A percentile compares a stretch with the other conserved stretches of the same genome.
phyloP scores from a whole-genome alignment of 2,888 invertebrate genomes.

The Eustalomyia histrio region DNA sequence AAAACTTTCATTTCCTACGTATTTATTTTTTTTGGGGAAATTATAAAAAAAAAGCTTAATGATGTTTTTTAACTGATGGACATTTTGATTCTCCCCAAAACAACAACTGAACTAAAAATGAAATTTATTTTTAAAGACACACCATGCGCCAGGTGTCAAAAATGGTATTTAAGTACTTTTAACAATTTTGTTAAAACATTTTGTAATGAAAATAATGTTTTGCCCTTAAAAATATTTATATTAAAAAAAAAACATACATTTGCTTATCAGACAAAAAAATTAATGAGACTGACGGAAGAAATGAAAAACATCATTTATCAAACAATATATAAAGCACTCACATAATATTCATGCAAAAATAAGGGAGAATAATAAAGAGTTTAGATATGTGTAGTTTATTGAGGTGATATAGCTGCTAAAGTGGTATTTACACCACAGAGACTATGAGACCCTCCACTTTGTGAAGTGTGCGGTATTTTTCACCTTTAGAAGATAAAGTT shows the following conservation, averaged over 20 bases:
- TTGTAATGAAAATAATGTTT: slow-evolving; percentile 12
- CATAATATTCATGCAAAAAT: neutral
- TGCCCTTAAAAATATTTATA: neutral
- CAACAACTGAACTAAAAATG: slow-evolving; percentile 12
- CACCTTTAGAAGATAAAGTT: no score
- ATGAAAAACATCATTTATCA: slow-evolving; percentile 60
- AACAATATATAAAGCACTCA: neutral
- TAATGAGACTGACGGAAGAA: slow-evolving; percentile 55
- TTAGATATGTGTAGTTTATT: no score
- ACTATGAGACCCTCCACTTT: no score
- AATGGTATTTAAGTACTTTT: slow-evolving; percentile 41
- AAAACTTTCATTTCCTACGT: slow-evolving; percentile 40
- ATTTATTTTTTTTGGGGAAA: neutral
- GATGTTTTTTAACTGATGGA: slow-evolving; percentile 27
- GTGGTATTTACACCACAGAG: no score
- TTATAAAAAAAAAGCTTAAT: slow-evolving; percentile 25
- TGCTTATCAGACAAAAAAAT: slow-evolving; percentile 37
- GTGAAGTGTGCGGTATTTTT: no score
- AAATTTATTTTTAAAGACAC: slow-evolving; percentile 21
- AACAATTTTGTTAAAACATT: slow-evolving; percentile 37
- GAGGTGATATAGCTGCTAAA: no score
- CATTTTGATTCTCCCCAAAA: slow-evolving; percentile 16
- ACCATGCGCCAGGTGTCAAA: slow-evolving; percentile 54
- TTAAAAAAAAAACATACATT: slow-evolving; percentile 19
- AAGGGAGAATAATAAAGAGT: neutral